Evolutionary conservation across 2,113 vertebrate species (phyloP).

Genomic region (Sclerurus mexicanus): DNA sequence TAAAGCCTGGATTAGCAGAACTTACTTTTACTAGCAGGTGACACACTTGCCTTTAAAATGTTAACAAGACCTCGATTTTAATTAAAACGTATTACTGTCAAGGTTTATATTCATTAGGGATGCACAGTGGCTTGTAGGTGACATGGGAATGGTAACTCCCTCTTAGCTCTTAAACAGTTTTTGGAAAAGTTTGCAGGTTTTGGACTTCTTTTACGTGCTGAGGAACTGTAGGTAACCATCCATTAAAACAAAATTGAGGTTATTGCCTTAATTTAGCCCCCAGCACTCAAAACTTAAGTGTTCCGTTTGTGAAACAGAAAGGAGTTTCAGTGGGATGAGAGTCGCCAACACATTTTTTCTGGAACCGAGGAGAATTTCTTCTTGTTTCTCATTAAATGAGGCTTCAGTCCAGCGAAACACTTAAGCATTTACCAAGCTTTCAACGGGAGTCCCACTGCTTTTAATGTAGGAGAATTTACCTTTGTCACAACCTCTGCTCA

Average conservation of each 20-base stretch:
- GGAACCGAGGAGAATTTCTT: not conserved
- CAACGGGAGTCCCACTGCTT: conserved; percentile 10
- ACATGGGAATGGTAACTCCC: not conserved
- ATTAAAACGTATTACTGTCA: not conserved
- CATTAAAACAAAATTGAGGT: not conserved
- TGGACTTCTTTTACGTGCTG: not conserved
- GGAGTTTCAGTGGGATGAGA: not conserved
- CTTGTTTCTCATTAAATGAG: conserved; percentile 17
- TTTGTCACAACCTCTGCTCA: conserved; percentile 51
- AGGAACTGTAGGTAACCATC: not conserved
- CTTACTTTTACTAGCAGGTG: not conserved
- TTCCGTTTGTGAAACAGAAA: not conserved
- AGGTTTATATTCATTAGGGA: not conserved
- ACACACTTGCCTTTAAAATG: not conserved
- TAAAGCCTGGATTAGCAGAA: not conserved
- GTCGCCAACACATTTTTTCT: not conserved
- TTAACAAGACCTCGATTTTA: not conserved
- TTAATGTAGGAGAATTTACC: conserved; percentile 52
- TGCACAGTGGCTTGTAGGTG: not conserved
- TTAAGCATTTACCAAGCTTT: conserved; percentile 12
- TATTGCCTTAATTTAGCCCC: conserved; percentile 1
- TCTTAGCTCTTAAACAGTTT: not conserved
- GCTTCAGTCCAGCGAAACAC: conserved; percentile 6
- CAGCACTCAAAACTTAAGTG: not conserved
- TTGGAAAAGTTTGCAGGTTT: not conserved